These are phyloP conservation scores for Choristoneura fumiferana DNA, from an alignment of 1,140 invertebrate species.

Conservation along the genomic window DNA sequence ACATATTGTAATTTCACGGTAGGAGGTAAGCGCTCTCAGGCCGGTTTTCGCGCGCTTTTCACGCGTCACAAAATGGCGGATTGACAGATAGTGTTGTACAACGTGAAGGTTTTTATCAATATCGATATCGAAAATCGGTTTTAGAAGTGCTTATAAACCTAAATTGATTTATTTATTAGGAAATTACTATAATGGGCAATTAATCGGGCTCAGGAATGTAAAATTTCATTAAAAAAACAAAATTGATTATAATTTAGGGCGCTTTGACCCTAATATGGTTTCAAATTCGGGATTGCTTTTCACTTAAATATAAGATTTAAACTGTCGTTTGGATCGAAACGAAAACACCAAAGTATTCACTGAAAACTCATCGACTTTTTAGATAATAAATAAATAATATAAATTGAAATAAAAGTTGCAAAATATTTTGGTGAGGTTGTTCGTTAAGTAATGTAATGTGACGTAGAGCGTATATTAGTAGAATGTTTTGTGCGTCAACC, in stretches of 20 bases:
- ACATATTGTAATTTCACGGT: slow-evolving; percentile 34
- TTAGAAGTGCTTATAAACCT: slow-evolving; percentile 24
- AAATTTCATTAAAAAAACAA: slow-evolving; percentile 9
- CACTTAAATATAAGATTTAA: slow-evolving; percentile 39
- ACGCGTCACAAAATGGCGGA: background rate
- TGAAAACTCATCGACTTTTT: slow-evolving; percentile 74
- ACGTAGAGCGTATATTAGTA: slow-evolving; percentile 50
- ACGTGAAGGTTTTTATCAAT: background rate
- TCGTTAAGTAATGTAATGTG: slow-evolving; percentile 48
- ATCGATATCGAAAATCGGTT: slow-evolving; percentile 9
- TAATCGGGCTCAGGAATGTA: slow-evolving; percentile 29
- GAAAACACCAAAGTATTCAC: slow-evolving; percentile 74
- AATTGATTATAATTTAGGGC: slow-evolving; percentile 9
- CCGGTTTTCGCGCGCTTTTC: background rate
- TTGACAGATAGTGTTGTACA: background rate
- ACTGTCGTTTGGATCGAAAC: slow-evolving; percentile 66
- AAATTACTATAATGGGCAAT: slow-evolving; percentile 58
- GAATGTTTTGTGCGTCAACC: slow-evolving; percentile 64
- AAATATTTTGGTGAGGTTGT: slow-evolving; percentile 71
- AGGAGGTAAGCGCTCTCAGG: slow-evolving; percentile 30
- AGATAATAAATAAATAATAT: slow-evolving; percentile 72
- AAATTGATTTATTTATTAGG: slow-evolving; percentile 75
- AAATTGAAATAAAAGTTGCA: slow-evolving; percentile 44
- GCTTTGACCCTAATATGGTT: slow-evolving; percentile 20
- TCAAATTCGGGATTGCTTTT: slow-evolving; percentile 39